Evolutionary conservation across 2,797 vertebrate species (phyloP), one percentile per base, ranked within the genome.

Genomic region (Microhierax caerulescens): DNA sequence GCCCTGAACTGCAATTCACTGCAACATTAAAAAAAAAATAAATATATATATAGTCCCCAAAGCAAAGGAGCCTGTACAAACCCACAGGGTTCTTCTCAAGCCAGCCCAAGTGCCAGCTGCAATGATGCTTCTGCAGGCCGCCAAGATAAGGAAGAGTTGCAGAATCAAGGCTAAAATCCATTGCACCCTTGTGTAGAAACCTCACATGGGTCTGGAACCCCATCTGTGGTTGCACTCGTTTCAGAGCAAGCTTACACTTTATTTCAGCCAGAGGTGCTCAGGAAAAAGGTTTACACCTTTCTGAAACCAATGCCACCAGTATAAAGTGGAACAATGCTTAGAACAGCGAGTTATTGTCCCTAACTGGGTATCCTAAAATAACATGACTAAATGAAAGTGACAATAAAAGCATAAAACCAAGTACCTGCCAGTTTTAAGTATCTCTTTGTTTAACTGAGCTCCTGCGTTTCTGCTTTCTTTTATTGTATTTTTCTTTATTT

Each of bases 181-280:
- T 43, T 41, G 39, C 65, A 67, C 9, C 17, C 75, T 83, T 28
- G 14, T 39, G 57, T 5, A 74, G 72, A 68, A 78, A 54, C 53
- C n/a, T 75, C 47, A 15, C 1, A 1, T 7, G 48, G 43, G 39
- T 68, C 45, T 77, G 56, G 53, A 73, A n/a, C 23, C 0, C 0
- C 47, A 76, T 61, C 17, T 41, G 34, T 0, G 0, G 30, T 6
- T 36, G 14, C 10, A 34, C 21, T 37, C 48, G 18, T 36, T 93
- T 95, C 82, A 72, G 65, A 54, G 43, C 34, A 77, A 75, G 50
- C 17, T 65, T 60, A 41, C 5, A 22, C 41, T 80, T 78, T 64
- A 77, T 68, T 90, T 94, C 53, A 78, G 56, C 25, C 3, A 92
- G 36, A 57, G 8, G 36, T 41, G 34, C 56, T 85, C 75, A 34